phyloP scores from a whole-genome alignment of 2,797 vertebrate species.

The Coregonus ussuriensis region DNA sequence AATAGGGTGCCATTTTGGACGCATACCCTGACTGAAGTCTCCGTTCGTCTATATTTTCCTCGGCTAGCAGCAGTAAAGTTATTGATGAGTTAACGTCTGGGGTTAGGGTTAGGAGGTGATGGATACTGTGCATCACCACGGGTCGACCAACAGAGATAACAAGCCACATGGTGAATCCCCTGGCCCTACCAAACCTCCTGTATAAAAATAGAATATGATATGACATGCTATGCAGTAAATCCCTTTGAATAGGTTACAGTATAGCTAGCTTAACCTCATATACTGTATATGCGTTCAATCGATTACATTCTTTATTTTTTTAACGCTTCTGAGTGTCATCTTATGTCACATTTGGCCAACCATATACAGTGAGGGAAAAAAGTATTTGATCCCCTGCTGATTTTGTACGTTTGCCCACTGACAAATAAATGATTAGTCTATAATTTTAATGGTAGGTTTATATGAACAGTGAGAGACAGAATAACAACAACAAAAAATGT shows the following conservation, averaged over 20 bases:
- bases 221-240: not conserved
- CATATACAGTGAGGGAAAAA: too few relatives aligned
- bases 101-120: conserved; percentile 81
- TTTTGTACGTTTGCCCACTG: too few relatives aligned
- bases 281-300: too few relatives aligned
- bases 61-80: conserved; percentile 62
- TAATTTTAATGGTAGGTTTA: too few relatives aligned
- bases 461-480: too few relatives aligned
- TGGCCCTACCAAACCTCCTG: conserved; percentile 57
- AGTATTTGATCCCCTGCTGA: too few relatives aligned
- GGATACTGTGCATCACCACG: conserved; percentile 74
- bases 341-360: not conserved
- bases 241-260: not conserved
- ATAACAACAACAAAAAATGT: too few relatives aligned
- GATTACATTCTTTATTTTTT: conserved; percentile 54
- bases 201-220: conserved; percentile 69
- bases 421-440: too few relatives aligned
- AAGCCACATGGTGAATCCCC: conserved; percentile 81
- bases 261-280: too few relatives aligned
- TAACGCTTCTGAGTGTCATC: not conserved
- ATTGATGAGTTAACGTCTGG: conserved; percentile 83
- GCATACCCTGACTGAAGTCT: conserved; percentile 72
- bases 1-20: conserved; percentile 34
- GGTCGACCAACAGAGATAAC: conserved; percentile 77
- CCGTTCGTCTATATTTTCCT: conserved; percentile 76